These are phyloP conservation scores for Tenthredo livida DNA, from an alignment of 2,888 invertebrate species.

Conservation along the genomic window DNA sequence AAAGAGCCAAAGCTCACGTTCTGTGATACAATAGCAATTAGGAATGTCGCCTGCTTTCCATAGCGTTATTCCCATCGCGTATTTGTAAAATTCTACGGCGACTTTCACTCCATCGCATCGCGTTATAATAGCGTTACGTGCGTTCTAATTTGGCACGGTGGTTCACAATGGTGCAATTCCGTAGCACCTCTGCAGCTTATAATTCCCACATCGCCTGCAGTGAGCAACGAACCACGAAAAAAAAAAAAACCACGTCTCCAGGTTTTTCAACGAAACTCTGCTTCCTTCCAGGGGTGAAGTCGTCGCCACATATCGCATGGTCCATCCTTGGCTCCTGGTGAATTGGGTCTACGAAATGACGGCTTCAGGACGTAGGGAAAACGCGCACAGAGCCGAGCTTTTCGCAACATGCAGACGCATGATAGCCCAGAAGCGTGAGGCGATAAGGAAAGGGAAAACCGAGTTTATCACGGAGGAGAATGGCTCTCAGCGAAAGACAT, in stretches of 20 bases:
- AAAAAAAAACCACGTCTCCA: neutral
- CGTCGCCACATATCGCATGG: conserved; percentile 78
- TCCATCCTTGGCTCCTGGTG: conserved; percentile 81
- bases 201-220: neutral
- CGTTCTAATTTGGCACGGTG: conserved; percentile 33
- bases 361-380: conserved; percentile 78
- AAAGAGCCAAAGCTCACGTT: conserved; percentile 28
- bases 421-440: conserved; percentile 64
- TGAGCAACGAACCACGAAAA: neutral
- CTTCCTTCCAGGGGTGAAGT: conserved; percentile 79
- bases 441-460: conserved; percentile 36
- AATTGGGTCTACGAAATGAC: conserved; percentile 81
- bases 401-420: conserved; percentile 65
- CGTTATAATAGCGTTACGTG: conserved; percentile 47
- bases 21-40: conserved; percentile 51
- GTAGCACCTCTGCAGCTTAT: neutral
- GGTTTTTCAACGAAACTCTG: neutral
- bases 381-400: conserved; percentile 76
- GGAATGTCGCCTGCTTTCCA: conserved; percentile 48
- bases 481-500: conserved; percentile 54
- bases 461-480: neutral
- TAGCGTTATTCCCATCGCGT: conserved; percentile 42
- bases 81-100: neutral
- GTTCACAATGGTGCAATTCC: conserved; percentile 11
- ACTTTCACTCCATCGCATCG: conserved; percentile 51